These are phyloP conservation scores for Prenolepis imparis DNA, from an alignment of 2,888 invertebrate species.

Conservation along the genomic window DNA sequence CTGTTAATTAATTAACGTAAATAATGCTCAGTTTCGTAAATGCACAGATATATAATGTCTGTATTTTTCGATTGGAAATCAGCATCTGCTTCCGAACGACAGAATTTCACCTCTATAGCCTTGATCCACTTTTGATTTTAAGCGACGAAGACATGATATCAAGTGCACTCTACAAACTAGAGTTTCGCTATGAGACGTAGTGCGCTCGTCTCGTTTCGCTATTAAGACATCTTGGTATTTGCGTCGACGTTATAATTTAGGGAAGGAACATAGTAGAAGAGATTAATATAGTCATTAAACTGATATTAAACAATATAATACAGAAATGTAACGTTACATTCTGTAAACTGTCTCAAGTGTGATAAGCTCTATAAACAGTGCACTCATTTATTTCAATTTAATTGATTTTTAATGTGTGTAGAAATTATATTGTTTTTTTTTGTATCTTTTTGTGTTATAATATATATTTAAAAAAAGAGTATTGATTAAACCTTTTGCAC, in stretches of 20 bases:
- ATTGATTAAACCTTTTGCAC: background rate
- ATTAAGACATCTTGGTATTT: slow-evolving; percentile 34
- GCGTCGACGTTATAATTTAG: slow-evolving; percentile 19
- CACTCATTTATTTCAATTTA: background rate
- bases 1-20: background rate
- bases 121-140: slow-evolving; percentile 42
- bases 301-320: slow-evolving; percentile 13
- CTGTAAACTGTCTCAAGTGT: background rate
- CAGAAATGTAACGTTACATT: background rate
- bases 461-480: background rate
- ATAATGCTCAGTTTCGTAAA: background rate
- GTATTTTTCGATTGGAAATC: background rate
- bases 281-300: background rate
- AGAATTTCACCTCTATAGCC: background rate
- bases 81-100: background rate
- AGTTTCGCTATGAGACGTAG: slow-evolving; percentile 26
- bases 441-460: no score
- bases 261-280: background rate
- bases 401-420: background rate
- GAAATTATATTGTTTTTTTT: background rate
- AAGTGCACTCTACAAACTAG: slow-evolving; percentile 39
- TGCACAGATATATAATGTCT: background rate
- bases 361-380: background rate
- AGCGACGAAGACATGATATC: slow-evolving; percentile 25
- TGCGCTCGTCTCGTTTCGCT: slow-evolving; percentile 24